Base-by-base conservation (phyloP, 2,113 vertebrate species). In the Leptosomus discolor region DNA sequence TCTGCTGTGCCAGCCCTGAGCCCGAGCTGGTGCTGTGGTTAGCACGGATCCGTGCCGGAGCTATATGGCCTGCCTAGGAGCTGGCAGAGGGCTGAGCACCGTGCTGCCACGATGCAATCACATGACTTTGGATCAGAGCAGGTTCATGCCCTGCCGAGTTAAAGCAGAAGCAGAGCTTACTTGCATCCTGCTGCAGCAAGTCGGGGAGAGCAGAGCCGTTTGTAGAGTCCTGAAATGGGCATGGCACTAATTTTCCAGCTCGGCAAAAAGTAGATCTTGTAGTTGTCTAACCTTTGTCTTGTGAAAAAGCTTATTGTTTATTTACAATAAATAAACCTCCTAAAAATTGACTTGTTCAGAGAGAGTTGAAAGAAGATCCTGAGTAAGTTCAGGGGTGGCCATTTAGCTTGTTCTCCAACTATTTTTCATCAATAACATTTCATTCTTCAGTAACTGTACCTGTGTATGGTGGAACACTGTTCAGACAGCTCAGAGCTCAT, bases 61-160 rank as follows among this genome's bases (percentile, higher is more conserved):
- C 48, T 54, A 0, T 5, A 48, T 48, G 22, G 24, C 48, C 71
- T 22, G 53, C 37, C 34, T 17, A 12, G 39, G 51, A 67, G 68
- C 69, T 81, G 48, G 15, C 41, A 13, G 24, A n/a, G 10, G 39
- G 45, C 58, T 15, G 8, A 4, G 39, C 34, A 2, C 34, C 1
- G 0, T 0, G 1, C 53, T 27, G 45, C 0, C 1, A 8, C 8
- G 1, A 2, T 4, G 46, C 46, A 19, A 1, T 19, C 2, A 1
- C 34, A 8, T 6, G 14, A 2, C 10, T 12, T 15, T 9, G 37
- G 13, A 17, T 24, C 11, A 10, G n/a, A 48, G 57, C 18, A 13
- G 37, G 57, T 58, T 76, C 30, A 7, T 13, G 19, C 60, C 57
- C 64, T 30, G 30, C 26, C 5, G 29, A 63, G 37, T 32, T 12